Evolutionary conservation across 2,797 vertebrate genomes (phyloP).

Genomic region (Pogonophryne albipinna): DNA sequence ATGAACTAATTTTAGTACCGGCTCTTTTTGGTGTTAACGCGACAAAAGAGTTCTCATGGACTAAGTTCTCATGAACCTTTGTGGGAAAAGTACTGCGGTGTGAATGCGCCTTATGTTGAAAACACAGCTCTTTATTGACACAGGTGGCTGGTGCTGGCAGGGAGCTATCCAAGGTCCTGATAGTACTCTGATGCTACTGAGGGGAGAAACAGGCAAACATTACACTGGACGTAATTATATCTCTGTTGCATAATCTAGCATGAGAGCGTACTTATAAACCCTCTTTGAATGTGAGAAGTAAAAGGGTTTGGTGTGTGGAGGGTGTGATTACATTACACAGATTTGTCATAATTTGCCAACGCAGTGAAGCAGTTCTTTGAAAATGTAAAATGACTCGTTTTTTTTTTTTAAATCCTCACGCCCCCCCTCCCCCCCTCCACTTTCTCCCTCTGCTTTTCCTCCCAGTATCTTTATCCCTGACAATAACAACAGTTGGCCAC

Average conservation of each 20-base stretch:
- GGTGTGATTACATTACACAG: background rate
- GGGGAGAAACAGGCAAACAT: background rate
- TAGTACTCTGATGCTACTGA: conserved; percentile 22
- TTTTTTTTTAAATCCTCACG: background rate
- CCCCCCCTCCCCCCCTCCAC: background rate
- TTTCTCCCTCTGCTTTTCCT: background rate
- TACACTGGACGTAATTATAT: conserved; percentile 30
- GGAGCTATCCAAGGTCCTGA: conserved; percentile 82
- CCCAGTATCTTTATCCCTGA: conserved; percentile 58
- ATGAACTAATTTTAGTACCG: too few relatives aligned
- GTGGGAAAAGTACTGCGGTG: too few relatives aligned
- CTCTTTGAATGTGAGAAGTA: conserved; percentile 17
- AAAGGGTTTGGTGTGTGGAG: conserved; percentile 11
- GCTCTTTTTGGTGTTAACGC: too few relatives aligned
- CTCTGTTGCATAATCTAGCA: conserved; percentile 46
- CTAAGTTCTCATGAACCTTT: too few relatives aligned
- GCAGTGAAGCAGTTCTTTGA: background rate
- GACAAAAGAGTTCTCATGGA: too few relatives aligned
- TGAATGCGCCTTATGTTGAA: too few relatives aligned
- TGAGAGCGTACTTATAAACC: conserved; percentile 26
- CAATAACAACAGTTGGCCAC: conserved; percentile 82
- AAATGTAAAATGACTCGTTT: background rate
- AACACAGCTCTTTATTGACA: background rate
- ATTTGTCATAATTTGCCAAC: background rate
- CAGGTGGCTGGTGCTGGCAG: conserved; percentile 37